Conservation (phyloP, 2,888 invertebrate genomes). For the Stictocephala bisonia region DNA sequence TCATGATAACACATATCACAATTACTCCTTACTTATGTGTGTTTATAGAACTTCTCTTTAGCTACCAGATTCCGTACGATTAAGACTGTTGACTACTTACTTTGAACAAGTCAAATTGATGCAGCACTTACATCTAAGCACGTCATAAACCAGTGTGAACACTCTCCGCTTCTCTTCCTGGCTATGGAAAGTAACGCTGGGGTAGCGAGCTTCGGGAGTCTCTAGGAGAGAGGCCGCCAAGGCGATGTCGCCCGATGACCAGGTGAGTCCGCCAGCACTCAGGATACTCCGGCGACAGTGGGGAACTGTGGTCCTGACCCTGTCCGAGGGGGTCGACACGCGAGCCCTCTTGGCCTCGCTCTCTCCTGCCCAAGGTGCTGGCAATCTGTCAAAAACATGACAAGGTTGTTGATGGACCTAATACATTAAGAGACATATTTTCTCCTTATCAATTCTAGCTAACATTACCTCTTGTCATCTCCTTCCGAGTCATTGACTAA, state of each 20-base stretch:
- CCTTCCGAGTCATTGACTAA: too few relatives aligned
- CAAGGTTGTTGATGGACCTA: too few relatives aligned
- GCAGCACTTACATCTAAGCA: conserved; percentile 78
- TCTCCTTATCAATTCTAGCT: too few relatives aligned
- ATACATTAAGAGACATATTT: too few relatives aligned
- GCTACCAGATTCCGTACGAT: too few relatives aligned
- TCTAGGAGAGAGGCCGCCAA: conserved; percentile 63
- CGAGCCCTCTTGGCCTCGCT: conserved; percentile 40
- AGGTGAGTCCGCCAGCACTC: conserved; percentile 28
- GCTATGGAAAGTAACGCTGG: conserved; percentile 69
- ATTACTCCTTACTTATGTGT: too few relatives aligned
- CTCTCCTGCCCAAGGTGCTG: conserved; percentile 34
- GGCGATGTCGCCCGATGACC: conserved; percentile 37
- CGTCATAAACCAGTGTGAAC: conserved; percentile 79
- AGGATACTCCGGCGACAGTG: conserved; percentile 21
- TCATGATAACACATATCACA: too few relatives aligned
- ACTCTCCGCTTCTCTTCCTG: conserved; percentile 81
- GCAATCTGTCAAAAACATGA: not conserved
- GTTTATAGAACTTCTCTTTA: too few relatives aligned
- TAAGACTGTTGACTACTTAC: too few relatives aligned
- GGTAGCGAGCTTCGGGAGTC: conserved; percentile 69
- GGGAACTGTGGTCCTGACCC: not conserved
- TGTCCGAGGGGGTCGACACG: not conserved
- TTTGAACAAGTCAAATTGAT: too few relatives aligned
- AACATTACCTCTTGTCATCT: too few relatives aligned